These are phyloP conservation scores for Equus quagga DNA, from an alignment of 2,113 vertebrate species.

Conservation along the genomic window DNA sequence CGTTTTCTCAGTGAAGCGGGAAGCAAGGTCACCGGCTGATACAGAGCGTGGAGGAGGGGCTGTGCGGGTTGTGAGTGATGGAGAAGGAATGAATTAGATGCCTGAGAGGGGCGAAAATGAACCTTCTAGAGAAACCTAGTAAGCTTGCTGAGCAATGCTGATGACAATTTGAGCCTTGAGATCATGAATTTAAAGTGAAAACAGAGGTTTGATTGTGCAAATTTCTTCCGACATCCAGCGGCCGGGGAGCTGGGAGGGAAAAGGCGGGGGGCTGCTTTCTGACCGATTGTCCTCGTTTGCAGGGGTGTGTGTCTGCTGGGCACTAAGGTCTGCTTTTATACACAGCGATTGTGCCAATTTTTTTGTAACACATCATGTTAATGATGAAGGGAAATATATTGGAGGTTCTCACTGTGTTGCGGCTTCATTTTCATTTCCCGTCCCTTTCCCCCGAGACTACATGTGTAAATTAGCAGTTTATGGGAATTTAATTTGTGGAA, in stretches of 20 bases:
- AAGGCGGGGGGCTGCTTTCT: neutral
- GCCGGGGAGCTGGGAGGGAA: neutral
- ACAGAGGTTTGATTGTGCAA: conserved; percentile 40
- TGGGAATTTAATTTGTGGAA: conserved; percentile 66
- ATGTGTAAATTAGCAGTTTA: conserved; percentile 55
- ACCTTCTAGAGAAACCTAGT: conserved; percentile 31
- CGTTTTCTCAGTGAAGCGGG: neutral
- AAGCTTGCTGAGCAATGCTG: neutral
- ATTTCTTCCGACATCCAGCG: neutral
- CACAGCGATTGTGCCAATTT: neutral
- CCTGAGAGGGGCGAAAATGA: neutral
- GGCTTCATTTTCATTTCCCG: conserved; percentile 35
- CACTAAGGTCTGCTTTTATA: neutral
- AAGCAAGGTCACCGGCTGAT: neutral
- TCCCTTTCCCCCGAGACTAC: neutral
- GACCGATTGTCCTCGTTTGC: neutral
- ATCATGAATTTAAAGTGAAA: conserved; percentile 60
- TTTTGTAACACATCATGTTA: neutral
- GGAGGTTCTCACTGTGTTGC: conserved; percentile 47
- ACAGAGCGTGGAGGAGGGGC: neutral
- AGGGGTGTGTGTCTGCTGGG: neutral
- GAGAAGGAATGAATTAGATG: neutral
- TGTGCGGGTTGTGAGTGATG: neutral
- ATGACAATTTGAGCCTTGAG: conserved; percentile 18
- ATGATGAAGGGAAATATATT: neutral